Evolutionary conservation across 2,113 vertebrate species (phyloP).

Genomic region (Phoenicopterus ruber): DNA sequence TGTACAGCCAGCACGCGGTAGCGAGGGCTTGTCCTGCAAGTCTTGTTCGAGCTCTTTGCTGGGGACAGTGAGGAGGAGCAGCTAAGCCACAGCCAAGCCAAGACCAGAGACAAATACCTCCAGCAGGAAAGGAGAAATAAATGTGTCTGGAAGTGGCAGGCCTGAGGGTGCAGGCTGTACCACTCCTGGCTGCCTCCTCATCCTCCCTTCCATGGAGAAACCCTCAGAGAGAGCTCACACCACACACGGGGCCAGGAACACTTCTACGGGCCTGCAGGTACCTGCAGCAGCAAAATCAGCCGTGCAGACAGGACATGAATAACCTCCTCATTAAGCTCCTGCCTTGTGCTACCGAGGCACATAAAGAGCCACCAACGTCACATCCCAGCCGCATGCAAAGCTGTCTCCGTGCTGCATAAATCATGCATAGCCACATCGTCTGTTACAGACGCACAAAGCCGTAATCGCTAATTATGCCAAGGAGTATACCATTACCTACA

Average conservation of each 20-base stretch:
- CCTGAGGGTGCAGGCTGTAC: background rate
- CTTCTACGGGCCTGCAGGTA: background rate
- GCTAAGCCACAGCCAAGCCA: background rate
- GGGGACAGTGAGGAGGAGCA: background rate
- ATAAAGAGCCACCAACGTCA: conserved; percentile 11
- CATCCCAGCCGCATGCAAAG: background rate
- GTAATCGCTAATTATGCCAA: background rate
- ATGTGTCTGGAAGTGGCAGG: background rate
- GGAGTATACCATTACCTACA: conserved; percentile 10
- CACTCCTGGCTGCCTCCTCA: background rate
- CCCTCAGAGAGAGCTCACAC: background rate
- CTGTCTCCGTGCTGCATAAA: conserved; percentile 33
- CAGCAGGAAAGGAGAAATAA: background rate
- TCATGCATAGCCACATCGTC: conserved; percentile 56
- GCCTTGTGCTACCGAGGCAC: conserved; percentile 1
- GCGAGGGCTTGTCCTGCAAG: background rate
- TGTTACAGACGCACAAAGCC: conserved; percentile 22
- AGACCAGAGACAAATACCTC: background rate
- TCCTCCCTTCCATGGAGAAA: background rate
- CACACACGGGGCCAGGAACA: background rate
- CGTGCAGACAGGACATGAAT: background rate
- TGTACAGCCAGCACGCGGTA: accelerated
- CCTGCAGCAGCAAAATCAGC: background rate
- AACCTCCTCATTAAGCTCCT: conserved; percentile 15
- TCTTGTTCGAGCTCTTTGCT: background rate